Conservation (phyloP, 2,113 vertebrate species). For the Stegastes partitus region DNA sequence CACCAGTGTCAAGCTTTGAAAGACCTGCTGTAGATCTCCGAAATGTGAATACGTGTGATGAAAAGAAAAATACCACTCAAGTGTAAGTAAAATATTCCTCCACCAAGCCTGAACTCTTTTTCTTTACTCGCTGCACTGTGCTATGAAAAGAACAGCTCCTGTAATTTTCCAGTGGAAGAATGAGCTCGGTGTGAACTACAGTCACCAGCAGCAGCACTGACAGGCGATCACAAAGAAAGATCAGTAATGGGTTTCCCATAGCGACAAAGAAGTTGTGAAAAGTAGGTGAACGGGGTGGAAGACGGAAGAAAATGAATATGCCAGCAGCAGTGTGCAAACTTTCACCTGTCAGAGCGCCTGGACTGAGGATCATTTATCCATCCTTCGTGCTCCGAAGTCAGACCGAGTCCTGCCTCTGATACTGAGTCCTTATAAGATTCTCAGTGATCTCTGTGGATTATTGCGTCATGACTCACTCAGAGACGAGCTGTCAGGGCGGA, state of each 20-base stretch:
- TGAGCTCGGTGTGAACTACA: slow-evolving; percentile 16
- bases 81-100: not conserved
- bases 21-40: not conserved
- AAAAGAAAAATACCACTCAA: not conserved
- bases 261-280: slow-evolving; percentile 38
- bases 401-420: slow-evolving; percentile 19
- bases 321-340: slow-evolving; percentile 5
- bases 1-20: not conserved
- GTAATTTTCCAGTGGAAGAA: slow-evolving; percentile 26
- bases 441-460: slow-evolving; percentile 50
- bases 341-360: slow-evolving; percentile 4
- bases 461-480: slow-evolving; percentile 31
- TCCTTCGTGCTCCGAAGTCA: slow-evolving; percentile 14
- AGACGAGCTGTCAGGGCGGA: slow-evolving; percentile 26
- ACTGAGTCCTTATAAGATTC: slow-evolving; percentile 26
- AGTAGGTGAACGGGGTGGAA: not conserved
- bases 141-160: slow-evolving; percentile 6
- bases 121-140: not conserved
- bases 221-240: slow-evolving; percentile 27
- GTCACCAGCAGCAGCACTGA: slow-evolving; percentile 19
- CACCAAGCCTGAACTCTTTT: not conserved
- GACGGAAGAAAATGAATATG: not conserved
- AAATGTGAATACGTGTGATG: not conserved
- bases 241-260: slow-evolving; percentile 30
- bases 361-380: slow-evolving; percentile 24